Evolutionary conservation across 2,113 vertebrate species (phyloP), one percentile per base, ranked within the genome.

Genomic region (Triplophysa siluroides): DNA sequence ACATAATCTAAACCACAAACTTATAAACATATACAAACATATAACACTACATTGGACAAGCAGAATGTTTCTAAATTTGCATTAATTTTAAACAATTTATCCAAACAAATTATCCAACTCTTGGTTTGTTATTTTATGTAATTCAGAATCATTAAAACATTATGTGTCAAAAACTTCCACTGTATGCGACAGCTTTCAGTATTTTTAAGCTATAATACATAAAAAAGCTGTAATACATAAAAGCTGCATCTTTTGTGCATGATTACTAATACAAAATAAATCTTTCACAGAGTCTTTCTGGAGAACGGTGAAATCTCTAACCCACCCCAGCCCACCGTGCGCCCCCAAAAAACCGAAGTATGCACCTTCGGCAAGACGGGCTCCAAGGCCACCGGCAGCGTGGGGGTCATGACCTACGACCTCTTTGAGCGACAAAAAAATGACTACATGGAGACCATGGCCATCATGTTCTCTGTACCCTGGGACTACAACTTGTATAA

Each of bases 401-500:
- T 91, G 1, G 92, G 92, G 0, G 90, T 93, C 2, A n/a, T 93
- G 87, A 92, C 89, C 68, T 92, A 92, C n/a, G 88, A 92, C 81
- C 89, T 93, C 12, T 86, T 88, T 0, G 90, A 91, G 82, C 83
- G 63, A 70, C 82, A 84, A 0, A 50, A 54, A 21, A 89, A 85
- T 3, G 84, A 86, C 85, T 69, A 79, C 87, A 84, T 80, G 0
- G 88, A 92, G 81, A 87, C 78, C 0, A 1, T 92, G 78, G 89
- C 90, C 64, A 84, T 92, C 78, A 91, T 92, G 91, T 93, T 92
- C 83, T 88, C 90, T 0, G 79, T 92, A 4, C 92, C 91, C n/a
- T 91, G 88, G 86, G 91, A 93, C 86, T 91, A 90, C 88, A 88
- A 90, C 85, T 45, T 91, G 69, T 92, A 92, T 88, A 90, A 91